These are phyloP conservation scores for Arctocebus calabarensis DNA, from an alignment of 2,797 vertebrate species.

Conservation along the genomic window DNA sequence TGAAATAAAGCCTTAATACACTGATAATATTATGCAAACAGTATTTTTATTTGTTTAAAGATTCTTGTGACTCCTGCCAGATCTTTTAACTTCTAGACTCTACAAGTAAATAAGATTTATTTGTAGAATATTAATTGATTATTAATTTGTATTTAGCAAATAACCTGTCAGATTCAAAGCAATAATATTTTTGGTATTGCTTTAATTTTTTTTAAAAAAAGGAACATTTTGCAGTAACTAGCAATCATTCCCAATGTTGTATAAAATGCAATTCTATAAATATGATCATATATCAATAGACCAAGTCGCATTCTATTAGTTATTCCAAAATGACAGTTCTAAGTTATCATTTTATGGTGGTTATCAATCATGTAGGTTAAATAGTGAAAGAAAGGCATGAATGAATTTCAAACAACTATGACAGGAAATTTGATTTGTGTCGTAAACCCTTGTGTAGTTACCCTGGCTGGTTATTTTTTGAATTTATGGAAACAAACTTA, in stretches of 20 bases:
- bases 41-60: neutral
- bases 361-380: neutral
- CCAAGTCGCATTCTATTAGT: neutral
- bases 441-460: neutral
- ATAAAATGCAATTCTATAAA: neutral
- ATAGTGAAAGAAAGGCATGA: neutral
- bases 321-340: constrained; percentile 32
- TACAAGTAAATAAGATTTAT: neutral
- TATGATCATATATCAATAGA: neutral
- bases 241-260: neutral
- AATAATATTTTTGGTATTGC: neutral
- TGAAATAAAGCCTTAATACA: neutral
- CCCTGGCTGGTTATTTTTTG: neutral
- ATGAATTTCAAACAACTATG: neutral
- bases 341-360: neutral
- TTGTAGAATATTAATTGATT: neutral
- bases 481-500: neutral
- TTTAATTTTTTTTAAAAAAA: neutral
- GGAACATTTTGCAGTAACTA: neutral
- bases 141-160: neutral
- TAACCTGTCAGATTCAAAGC: neutral
- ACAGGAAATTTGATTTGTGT: neutral
- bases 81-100: neutral
- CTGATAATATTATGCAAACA: neutral
- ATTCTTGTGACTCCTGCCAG: neutral